A percentile compares a stretch with the other conserved stretches of the same genome.
Conservation (phyloP, 2,888 invertebrate genomes). For the Autographa gamma region DNA sequence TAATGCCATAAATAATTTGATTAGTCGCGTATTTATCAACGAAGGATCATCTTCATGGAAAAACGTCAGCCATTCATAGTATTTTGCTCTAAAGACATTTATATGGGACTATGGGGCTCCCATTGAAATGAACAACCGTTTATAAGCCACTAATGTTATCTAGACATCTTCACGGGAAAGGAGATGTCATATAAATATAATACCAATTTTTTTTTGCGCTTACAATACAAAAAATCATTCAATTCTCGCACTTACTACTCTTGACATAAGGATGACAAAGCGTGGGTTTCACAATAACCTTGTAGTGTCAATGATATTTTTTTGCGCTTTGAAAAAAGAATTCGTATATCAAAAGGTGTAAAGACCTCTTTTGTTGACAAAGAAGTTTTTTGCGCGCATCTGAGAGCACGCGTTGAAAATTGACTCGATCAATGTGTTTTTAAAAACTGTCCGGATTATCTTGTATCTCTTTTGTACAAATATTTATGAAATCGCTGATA, state of each 20-base stretch:
- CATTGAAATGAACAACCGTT: constrained; percentile 81
- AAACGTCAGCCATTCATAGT: constrained; percentile 83
- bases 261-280: constrained; percentile 25
- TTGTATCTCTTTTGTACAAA: constrained; percentile 63
- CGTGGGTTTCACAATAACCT: constrained; percentile 48
- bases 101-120: constrained; percentile 59
- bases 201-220: constrained; percentile 48
- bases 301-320: constrained; percentile 76
- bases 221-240: not conserved
- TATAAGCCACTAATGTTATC: constrained; percentile 89
- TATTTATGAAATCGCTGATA: constrained; percentile 53
- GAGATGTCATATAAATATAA: constrained; percentile 75
- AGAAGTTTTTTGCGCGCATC: constrained; percentile 72
- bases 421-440: constrained; percentile 61
- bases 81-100: constrained; percentile 67
- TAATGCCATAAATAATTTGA: constrained; percentile 89
- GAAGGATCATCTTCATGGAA: constrained; percentile 83
- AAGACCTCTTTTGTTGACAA: constrained; percentile 66
- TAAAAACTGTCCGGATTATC: constrained; percentile 58
- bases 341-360: constrained; percentile 77
- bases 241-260: constrained; percentile 11
- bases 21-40: constrained; percentile 88
- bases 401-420: constrained; percentile 83
- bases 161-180: constrained; percentile 80
- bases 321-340: constrained; percentile 67